Percentiles rank a stretch among this genome's conserved stretches.
Conservation (phyloP, 2,113 vertebrate species). For the Mobula hypostoma region DNA sequence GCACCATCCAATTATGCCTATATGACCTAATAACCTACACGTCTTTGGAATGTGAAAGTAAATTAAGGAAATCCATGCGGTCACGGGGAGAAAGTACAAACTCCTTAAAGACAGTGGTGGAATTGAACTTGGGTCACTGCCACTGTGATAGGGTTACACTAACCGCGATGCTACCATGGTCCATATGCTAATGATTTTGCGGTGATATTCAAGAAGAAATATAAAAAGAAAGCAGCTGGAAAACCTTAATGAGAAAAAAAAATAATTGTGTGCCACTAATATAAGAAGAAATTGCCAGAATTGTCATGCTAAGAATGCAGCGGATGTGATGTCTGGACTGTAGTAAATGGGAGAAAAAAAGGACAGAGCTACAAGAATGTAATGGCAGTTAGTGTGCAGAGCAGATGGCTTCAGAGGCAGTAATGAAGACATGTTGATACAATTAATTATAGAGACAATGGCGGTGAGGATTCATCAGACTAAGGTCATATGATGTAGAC, state of each 20-base stretch:
- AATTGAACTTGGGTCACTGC: too few relatives aligned
- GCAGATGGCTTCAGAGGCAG: neutral
- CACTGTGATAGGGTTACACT: too few relatives aligned
- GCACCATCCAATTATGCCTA: too few relatives aligned
- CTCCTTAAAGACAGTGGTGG: too few relatives aligned
- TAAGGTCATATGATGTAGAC: neutral
- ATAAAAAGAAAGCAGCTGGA: neutral
- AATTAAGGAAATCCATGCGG: too few relatives aligned
- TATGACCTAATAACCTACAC: too few relatives aligned
- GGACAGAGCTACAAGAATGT: neutral
- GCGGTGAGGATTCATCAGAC: neutral
- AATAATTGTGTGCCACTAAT: neutral
- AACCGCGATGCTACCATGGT: too few relatives aligned
- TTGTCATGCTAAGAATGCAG: neutral
- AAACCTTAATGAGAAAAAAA: neutral
- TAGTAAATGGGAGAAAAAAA: neutral
- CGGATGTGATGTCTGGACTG: too few relatives aligned
- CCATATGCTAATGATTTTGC: neutral
- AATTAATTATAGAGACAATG: neutral
- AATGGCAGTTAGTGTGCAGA: neutral
- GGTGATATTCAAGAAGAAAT: neutral
- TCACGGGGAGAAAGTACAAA: too few relatives aligned
- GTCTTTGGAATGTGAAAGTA: too few relatives aligned
- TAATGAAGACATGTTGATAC: slow-evolving; percentile 23
- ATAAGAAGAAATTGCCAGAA: neutral